These are phyloP conservation scores for Drosophila diplacantha DNA, from an alignment of 2,888 invertebrate species.

Conservation along the genomic window DNA sequence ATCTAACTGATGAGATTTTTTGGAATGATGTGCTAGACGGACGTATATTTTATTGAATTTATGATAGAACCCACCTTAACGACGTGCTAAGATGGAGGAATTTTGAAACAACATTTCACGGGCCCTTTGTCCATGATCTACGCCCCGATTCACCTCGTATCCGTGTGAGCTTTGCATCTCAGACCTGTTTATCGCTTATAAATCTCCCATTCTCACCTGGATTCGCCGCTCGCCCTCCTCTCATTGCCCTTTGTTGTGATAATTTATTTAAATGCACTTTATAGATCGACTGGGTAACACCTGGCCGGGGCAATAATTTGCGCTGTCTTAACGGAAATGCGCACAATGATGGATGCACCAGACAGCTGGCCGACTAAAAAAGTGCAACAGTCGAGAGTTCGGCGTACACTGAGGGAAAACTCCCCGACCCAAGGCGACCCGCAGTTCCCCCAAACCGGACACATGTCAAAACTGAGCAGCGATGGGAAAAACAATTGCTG, in stretches of 20 bases:
- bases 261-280: constrained; percentile 65
- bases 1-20: constrained; percentile 1
- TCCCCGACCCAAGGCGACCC: neutral
- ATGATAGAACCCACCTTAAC: neutral
- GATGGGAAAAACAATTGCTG: constrained; percentile 45
- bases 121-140: constrained; percentile 9
- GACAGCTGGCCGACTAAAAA: constrained; percentile 37
- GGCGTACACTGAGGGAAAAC: constrained; percentile 23
- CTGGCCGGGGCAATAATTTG: constrained; percentile 51
- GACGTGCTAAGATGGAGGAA: constrained; percentile 3
- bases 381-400: constrained; percentile 10
- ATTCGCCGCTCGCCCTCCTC: neutral
- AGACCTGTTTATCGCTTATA: constrained; percentile 33
- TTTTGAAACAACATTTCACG: neutral
- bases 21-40: constrained; percentile 3
- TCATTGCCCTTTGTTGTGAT: constrained; percentile 48
- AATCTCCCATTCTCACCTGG: constrained; percentile 36
- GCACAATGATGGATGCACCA: constrained; percentile 29
- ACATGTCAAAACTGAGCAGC: constrained; percentile 55
- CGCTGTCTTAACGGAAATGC: constrained; percentile 39
- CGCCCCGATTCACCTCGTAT: neutral
- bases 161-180: constrained; percentile 11
- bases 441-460: constrained; percentile 11
- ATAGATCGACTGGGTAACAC: constrained; percentile 49
- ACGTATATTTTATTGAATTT: constrained; percentile 11